Base-by-base conservation (phyloP, 2,888 invertebrate genomes). In the Thymelicus lineola region DNA sequence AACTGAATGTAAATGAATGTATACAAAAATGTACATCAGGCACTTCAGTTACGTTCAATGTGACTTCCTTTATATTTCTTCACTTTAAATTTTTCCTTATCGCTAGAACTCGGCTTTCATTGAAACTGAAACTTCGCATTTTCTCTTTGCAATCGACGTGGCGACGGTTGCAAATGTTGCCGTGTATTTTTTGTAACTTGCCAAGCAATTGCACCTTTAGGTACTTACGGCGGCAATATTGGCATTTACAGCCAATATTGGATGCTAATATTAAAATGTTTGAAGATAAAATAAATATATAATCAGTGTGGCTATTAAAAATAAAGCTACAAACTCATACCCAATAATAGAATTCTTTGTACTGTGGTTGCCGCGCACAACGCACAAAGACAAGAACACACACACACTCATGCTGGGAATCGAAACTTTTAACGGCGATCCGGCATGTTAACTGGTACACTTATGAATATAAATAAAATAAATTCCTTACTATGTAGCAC, bases 51-150 rank as follows among this genome's bases (percentile, higher is more conserved):
- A 45, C 50, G 42, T 57, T 60, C 12, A 62, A 69, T 63, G 58
- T 58, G 57, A 62, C 69, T 58, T 58, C 69, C 46, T 57, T 48
- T 58, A 69, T 61, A 62, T 68, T 69, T 38, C 58, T 69, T 55
- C 14, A 14, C 55, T 42, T 69, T 48, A 35, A 38, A 57, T 69
- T 69, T 63, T 63, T 62, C 60, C 64, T 68, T 48, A 68, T 64
- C 63, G 58, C n/a, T 59, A 70, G 69, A 58, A 63, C 45, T 57
- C 63, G 38, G 69, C 63, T 62, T 57, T 62, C 55, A 68, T 63
- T 68, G 68, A 63, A 38, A 57, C 62, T 63, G 62, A 55, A 68
- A 58, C 68, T 68, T 45, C 10, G 35, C 36, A 15, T 58, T 68
- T 62, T 68, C 62, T 48, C 55, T 62, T 68, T 62, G 62, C 68